Evolutionary conservation across 2,113 vertebrate species (phyloP).

Genomic region (Murina feae): DNA sequence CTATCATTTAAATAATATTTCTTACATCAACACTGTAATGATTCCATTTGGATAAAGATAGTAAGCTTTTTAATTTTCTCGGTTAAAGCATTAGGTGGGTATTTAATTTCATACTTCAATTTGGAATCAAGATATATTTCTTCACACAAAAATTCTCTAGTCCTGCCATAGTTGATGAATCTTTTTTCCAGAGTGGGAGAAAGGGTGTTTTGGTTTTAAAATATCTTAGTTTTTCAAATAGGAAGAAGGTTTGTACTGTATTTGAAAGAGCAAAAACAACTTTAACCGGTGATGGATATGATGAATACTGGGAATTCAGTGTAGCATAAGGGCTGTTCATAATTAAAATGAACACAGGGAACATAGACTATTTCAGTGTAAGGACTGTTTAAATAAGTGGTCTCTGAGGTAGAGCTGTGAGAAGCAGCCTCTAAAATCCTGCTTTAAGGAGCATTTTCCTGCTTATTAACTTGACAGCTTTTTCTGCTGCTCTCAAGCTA

Average conservation of each 20-base stretch:
- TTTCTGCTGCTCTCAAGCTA: conserved; percentile 9
- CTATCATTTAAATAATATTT: background rate
- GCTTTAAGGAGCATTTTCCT: conserved; percentile 58
- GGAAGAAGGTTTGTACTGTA: background rate
- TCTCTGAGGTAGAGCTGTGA: conserved; percentile 43
- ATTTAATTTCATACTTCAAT: background rate
- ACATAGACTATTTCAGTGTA: background rate
- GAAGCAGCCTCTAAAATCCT: conserved; percentile 43
- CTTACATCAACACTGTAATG: background rate
- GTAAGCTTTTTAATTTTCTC: background rate
- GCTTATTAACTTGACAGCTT: conserved; percentile 65
- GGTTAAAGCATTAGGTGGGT: background rate
- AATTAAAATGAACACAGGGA: conserved; percentile 31
- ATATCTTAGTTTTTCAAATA: background rate
- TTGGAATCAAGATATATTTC: background rate
- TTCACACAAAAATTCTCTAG: background rate
- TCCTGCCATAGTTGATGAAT: background rate
- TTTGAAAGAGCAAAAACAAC: background rate
- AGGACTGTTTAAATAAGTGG: conserved; percentile 33
- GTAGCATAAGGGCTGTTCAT: background rate
- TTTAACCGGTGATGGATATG: background rate
- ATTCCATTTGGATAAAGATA: background rate
- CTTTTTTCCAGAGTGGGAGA: too few relatives aligned
- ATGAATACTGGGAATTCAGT: background rate
- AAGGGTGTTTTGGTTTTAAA: background rate